Percentiles rank a stretch among this genome's conserved stretches.
Conservation (phyloP, 2,888 invertebrate species). For the Noctua janthina region DNA sequence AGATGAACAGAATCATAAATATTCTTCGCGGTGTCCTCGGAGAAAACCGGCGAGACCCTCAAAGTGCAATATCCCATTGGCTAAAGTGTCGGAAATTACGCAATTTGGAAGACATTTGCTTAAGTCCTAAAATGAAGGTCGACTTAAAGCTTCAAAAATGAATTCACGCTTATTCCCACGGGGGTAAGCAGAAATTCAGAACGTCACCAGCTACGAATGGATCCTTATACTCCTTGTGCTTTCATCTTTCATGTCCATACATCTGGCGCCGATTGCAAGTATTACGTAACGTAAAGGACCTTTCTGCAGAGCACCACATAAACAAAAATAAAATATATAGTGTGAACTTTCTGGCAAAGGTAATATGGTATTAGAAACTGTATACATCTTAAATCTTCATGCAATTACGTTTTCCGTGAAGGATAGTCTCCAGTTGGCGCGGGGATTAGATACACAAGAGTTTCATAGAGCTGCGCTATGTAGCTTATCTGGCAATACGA, state of each 20-base stretch:
- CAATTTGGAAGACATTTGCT: conserved; percentile 2
- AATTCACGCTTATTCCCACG: not conserved
- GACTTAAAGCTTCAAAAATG: too few species aligned
- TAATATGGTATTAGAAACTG: not conserved
- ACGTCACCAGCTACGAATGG: not conserved
- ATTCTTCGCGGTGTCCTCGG: not conserved
- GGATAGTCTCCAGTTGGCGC: conserved; percentile 9
- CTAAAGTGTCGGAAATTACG: not conserved
- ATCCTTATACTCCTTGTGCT: not conserved
- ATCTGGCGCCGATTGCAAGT: not conserved
- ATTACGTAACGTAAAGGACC: not conserved
- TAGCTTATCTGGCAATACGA: conserved; percentile 40
- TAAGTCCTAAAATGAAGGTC: not conserved
- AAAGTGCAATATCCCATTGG: not conserved
- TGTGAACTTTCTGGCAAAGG: not conserved
- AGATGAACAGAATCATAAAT: not conserved
- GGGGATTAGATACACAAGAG: conserved; percentile 8
- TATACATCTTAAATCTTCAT: conserved; percentile 27
- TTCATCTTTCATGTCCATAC: not conserved
- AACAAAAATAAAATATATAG: not conserved
- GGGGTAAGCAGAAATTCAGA: too few species aligned
- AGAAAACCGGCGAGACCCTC: not conserved
- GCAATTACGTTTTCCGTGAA: conserved; percentile 10
- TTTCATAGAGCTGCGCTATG: conserved; percentile 20
- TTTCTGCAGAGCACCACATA: not conserved